A percentile compares a stretch with the other conserved stretches of the same genome.
Evolutionary conservation across 2,888 invertebrate genomes (phyloP).

Genomic region (Ochropleura plecta): DNA sequence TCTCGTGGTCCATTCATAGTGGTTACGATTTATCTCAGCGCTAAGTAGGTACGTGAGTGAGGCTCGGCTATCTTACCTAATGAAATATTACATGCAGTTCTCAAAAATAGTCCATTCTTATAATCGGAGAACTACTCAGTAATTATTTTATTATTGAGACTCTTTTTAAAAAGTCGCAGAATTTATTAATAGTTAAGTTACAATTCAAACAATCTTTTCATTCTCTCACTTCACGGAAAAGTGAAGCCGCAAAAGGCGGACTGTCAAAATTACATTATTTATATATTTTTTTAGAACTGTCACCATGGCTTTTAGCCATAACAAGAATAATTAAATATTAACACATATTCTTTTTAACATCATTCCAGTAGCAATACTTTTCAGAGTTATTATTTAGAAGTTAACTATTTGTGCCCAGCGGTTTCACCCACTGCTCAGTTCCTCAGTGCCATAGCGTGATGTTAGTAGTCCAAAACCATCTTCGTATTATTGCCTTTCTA

Average conservation of each 20-base stretch:
- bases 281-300: no score
- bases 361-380: conserved; percentile 6
- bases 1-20: conserved; percentile 42
- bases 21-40: conserved; percentile 24
- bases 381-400: not conserved
- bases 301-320: no score
- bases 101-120: conserved; percentile 15
- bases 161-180: no score
- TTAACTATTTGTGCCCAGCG: not conserved
- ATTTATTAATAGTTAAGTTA: no score
- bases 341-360: not conserved
- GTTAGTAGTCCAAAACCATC: no score
- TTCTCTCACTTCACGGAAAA: no score
- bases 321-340: conserved; percentile 7
- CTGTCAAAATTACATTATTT: no score
- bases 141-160: not conserved
- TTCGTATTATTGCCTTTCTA: no score
- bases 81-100: conserved; percentile 29
- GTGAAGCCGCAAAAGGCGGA: no score
- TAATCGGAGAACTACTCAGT: not conserved
- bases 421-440: no score
- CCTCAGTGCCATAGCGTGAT: no score
- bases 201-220: no score
- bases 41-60: conserved; percentile 13
- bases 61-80: conserved; percentile 21